phyloP scores from a whole-genome alignment of 2,113 vertebrate species.

The Cavia porcellus region DNA sequence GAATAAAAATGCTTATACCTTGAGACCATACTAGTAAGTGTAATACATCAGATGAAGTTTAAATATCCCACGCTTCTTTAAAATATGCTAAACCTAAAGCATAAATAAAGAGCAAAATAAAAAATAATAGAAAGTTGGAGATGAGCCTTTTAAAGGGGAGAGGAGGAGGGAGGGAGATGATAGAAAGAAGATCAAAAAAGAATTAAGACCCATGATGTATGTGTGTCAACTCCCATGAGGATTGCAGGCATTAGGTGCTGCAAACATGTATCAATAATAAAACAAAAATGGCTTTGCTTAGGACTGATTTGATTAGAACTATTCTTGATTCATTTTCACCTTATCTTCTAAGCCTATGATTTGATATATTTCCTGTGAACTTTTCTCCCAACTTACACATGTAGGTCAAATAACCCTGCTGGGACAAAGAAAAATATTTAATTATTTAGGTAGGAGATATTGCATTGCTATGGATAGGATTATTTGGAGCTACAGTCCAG shows the following conservation, averaged over 20 bases:
- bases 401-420: neutral
- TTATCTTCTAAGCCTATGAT: neutral
- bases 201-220: neutral
- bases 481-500: neutral
- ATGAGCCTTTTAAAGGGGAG: neutral
- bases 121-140: neutral
- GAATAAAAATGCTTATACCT: neutral
- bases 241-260: neutral
- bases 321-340: neutral
- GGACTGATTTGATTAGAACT: neutral
- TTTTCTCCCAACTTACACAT: neutral
- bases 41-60: neutral
- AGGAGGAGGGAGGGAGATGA: neutral
- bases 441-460: neutral
- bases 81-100: neutral
- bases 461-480: neutral
- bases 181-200: neutral
- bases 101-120: neutral
- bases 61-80: neutral
- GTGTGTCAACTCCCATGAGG: no score
- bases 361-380: neutral
- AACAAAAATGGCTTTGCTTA: neutral
- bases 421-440: neutral
- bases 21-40: neutral
- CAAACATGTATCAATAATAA: neutral